A percentile compares a stretch with the other conserved stretches of the same genome.
These are phyloP conservation scores for Pseudorhiza aurosa DNA, from an alignment of 30 jellyfish, hydroid and myxozoan genomes.

Conservation along the genomic window DNA sequence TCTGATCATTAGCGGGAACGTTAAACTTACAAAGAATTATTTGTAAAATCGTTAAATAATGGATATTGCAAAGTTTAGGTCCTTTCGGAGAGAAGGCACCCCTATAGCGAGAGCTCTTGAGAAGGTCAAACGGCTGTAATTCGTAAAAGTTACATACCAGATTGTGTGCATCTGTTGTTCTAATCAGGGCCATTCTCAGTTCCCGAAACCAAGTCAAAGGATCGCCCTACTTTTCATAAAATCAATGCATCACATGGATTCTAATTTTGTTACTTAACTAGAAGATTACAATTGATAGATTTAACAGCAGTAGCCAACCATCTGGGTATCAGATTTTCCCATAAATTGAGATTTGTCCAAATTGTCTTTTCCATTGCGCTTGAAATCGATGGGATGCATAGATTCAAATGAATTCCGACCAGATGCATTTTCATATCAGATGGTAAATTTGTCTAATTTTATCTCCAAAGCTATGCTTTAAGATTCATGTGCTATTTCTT, in stretches of 20 bases:
- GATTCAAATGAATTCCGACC: neutral
- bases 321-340: neutral
- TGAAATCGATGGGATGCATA: neutral
- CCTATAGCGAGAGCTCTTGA: slow-evolving; percentile 6
- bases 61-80: neutral
- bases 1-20: neutral
- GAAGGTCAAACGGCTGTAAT: slow-evolving; percentile 60
- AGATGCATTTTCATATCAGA: neutral
- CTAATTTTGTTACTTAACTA: neutral
- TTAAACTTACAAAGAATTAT: neutral
- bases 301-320: slow-evolving; percentile 38
- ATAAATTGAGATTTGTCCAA: neutral
- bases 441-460: slow-evolving; percentile 10
- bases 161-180: slow-evolving; percentile 50
- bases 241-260: neutral
- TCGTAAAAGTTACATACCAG: slow-evolving; percentile 14
- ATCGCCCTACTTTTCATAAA: neutral
- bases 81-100: slow-evolving; percentile 22
- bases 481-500: too few relatives aligned
- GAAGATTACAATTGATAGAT: slow-evolving; percentile 42
- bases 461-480: too few relatives aligned
- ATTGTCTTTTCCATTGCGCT: neutral
- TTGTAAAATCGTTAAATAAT: slow-evolving; percentile 2
- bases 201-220: slow-evolving; percentile 52
- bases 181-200: slow-evolving; percentile 47